Evolutionary conservation across 2,113 vertebrate genomes (phyloP).

Genomic region (Theristicus caerulescens): DNA sequence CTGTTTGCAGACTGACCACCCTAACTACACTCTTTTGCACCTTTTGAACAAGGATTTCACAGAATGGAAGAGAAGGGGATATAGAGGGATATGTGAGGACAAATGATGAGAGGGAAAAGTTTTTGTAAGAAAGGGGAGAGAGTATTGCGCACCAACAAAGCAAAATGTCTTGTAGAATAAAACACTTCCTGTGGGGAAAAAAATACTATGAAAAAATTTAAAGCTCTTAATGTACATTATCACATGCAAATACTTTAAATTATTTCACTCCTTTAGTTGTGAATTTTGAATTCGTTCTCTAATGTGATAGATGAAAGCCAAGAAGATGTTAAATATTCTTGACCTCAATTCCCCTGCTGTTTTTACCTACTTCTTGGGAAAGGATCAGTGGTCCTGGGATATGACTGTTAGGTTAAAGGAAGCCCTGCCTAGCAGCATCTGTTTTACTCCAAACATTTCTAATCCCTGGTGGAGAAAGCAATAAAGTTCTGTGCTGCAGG

Average conservation of each 20-base stretch:
- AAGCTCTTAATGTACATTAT: background rate
- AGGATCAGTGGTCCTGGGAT: background rate
- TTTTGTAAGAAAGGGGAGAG: background rate
- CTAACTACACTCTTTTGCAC: too few relatives aligned
- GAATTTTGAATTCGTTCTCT: background rate
- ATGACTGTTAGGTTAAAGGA: constrained; percentile 9
- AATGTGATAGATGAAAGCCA: background rate
- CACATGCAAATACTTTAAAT: background rate
- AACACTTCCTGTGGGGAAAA: background rate
- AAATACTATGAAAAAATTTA: background rate
- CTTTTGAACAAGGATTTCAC: background rate
- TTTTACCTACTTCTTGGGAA: background rate
- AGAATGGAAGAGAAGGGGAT: background rate
- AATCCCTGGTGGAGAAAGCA: constrained; percentile 54
- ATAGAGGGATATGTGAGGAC: background rate
- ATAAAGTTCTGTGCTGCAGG: constrained; percentile 69
- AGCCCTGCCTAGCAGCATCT: constrained; percentile 51
- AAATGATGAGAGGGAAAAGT: background rate
- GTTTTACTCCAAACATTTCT: constrained; percentile 50
- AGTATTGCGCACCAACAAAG: rapidly evolving
- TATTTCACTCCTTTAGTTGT: background rate
- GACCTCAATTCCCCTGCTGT: background rate
- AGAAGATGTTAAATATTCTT: background rate
- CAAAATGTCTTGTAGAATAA: background rate
- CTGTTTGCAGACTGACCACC: background rate